These are phyloP conservation scores for Myotis pilosus DNA, from an alignment of 2,797 vertebrate species.

Conservation along the genomic window DNA sequence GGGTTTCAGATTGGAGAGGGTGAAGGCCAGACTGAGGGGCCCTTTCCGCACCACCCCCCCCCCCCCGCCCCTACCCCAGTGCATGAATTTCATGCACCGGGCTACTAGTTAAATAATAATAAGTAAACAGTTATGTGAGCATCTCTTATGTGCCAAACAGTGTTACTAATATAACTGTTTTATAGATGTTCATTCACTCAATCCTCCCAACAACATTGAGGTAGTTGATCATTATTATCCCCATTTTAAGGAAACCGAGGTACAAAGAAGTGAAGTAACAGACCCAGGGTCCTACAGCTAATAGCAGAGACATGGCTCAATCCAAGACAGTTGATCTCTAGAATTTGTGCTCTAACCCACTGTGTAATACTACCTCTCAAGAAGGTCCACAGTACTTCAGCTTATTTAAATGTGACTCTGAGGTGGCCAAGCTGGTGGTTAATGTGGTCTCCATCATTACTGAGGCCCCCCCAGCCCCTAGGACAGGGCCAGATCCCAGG, in stretches of 20 bases:
- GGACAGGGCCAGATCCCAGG: neutral
- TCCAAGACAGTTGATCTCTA: neutral
- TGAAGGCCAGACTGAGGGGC: too few species aligned
- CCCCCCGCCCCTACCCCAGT: too few species aligned
- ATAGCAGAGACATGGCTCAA: neutral
- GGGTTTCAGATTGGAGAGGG: too few species aligned
- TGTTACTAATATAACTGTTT: neutral
- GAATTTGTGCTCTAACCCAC: neutral
- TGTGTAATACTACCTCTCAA: neutral
- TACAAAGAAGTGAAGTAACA: neutral
- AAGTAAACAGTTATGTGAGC: neutral
- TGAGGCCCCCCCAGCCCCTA: neutral
- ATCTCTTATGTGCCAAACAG: neutral
- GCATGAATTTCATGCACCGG: too few species aligned
- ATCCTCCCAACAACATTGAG: neutral
- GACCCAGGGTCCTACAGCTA: neutral
- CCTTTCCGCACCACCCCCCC: too few species aligned
- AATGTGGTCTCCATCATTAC: neutral
- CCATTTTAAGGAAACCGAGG: neutral
- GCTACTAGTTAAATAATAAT: neutral
- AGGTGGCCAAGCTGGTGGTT: neutral
- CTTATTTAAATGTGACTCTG: neutral
- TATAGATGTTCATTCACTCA: neutral
- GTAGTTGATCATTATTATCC: neutral
- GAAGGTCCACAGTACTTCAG: neutral